These are phyloP conservation scores for Neopipo cinnamomea DNA, from an alignment of 2,113 vertebrate genomes.

Conservation along the genomic window DNA sequence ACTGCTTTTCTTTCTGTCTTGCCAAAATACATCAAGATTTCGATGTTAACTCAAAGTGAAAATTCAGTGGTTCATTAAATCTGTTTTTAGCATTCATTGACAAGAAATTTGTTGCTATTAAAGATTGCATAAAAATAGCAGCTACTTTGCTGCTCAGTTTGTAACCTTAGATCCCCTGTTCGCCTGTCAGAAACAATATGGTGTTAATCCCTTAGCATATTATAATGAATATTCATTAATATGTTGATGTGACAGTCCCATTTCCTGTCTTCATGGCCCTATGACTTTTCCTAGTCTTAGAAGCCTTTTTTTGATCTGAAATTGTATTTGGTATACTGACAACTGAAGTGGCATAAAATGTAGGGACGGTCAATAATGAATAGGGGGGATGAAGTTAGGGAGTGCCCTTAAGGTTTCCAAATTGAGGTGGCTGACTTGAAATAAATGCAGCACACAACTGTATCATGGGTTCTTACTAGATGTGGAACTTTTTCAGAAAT, in stretches of 20 bases:
- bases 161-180: conserved; percentile 69
- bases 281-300: conserved; percentile 33
- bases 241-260: conserved; percentile 66
- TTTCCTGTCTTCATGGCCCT: conserved; percentile 53
- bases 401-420: neutral
- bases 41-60: conserved; percentile 76
- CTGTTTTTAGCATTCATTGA: conserved; percentile 70
- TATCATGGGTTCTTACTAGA: neutral
- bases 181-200: conserved; percentile 67
- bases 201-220: conserved; percentile 68
- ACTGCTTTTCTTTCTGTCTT: conserved; percentile 72
- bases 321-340: neutral
- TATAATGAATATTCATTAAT: conserved; percentile 73
- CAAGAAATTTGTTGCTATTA: conserved; percentile 71
- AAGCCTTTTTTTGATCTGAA: neutral
- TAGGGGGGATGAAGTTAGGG: neutral
- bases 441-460: neutral
- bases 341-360: neutral
- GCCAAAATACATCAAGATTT: conserved; percentile 79
- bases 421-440: neutral
- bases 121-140: conserved; percentile 50
- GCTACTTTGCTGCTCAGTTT: conserved; percentile 70
- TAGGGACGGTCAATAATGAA: conserved; percentile 1
- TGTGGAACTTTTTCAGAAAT: neutral
- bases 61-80: conserved; percentile 76